Base-by-base conservation (phyloP, 1,140 invertebrate species). In the Gonioctena quinquepunctata region DNA sequence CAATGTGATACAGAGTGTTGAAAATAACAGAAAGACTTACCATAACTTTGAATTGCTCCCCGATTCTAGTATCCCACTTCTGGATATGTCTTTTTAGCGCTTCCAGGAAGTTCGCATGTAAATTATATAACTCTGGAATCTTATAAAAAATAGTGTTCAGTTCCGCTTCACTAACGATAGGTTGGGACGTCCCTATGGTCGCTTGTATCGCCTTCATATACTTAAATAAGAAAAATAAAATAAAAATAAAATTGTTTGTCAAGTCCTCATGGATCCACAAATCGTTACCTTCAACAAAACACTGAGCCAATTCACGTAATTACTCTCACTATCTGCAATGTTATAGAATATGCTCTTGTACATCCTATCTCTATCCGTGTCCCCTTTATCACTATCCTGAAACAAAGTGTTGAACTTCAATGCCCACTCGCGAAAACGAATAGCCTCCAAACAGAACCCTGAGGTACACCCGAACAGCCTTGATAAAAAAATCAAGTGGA, bases 171-270 rank as follows among this genome's bases (percentile, higher is more conserved):
- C 92, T 90, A 74, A 96, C 93, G 33, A 97, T 92, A 57, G 94
- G 94, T 82, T 96, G 94, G 3, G 94, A 95, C 42, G 94, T 94
- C 18, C 89, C 90, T 19, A 95, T 84, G 8, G 94, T 94, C 0
- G 94, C 92, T 83, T 94, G 93, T 64, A 96, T 91, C 0, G 93
- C 94, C 83, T 95, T 95, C 92, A 96, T 96, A 76, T 96, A 96
- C 92, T 96, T 83, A 57, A 87, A 83, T 25, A 19, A 28, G 16
- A 61, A 13, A 27, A n/a, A n/a, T n/a, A n/a, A n/a, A n/a, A n/a
- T n/a, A 26, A 26, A 26, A 26, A 28, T 6, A 59, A 23, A 59
- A 59, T 22, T 59, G 18, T 54, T 11, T 56, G 54, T 19, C 21
- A 56, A n/a, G 22, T 54, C 50, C 6, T 6, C 6, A 54, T 11